Conservation (phyloP, 2,797 vertebrate genomes). For the Synaphobranchus kaupii region DNA sequence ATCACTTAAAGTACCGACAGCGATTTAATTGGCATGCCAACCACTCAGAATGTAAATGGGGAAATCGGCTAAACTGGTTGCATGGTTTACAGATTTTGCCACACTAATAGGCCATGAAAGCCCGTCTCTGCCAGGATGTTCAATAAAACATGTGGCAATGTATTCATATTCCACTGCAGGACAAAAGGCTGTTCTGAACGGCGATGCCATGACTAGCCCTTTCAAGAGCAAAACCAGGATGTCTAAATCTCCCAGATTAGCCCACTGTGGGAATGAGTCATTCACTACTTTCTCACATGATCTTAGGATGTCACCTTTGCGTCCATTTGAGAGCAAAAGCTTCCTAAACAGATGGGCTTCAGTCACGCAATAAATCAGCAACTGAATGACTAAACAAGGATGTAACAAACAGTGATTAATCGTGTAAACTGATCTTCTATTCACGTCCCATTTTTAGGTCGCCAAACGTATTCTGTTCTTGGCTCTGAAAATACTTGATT, state of each 20-base stretch:
- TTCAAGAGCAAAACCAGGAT: background rate
- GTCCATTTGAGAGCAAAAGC: constrained; percentile 22
- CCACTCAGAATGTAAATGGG: background rate
- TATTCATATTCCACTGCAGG: background rate
- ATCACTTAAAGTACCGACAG: background rate
- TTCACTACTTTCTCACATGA: background rate
- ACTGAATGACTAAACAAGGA: background rate
- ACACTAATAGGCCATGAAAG: background rate
- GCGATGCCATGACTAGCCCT: background rate
- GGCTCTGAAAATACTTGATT: background rate
- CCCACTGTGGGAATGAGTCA: background rate
- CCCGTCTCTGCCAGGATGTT: background rate
- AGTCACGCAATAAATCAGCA: constrained; percentile 27
- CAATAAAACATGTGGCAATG: background rate
- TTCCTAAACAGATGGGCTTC: constrained; percentile 46
- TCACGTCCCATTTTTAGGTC: background rate
- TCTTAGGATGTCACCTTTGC: background rate
- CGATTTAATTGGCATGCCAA: background rate
- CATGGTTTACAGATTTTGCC: background rate
- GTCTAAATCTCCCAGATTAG: constrained; percentile 14
- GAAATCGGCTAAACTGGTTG: background rate
- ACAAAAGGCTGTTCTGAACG: background rate
- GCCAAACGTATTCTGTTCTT: background rate
- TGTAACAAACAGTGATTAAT: background rate
- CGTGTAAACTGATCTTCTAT: background rate